Percentiles rank a stretch among this genome's conserved stretches.
phyloP scores from a whole-genome alignment of 2,888 invertebrate species.

The Nasonovia ribisnigri region DNA sequence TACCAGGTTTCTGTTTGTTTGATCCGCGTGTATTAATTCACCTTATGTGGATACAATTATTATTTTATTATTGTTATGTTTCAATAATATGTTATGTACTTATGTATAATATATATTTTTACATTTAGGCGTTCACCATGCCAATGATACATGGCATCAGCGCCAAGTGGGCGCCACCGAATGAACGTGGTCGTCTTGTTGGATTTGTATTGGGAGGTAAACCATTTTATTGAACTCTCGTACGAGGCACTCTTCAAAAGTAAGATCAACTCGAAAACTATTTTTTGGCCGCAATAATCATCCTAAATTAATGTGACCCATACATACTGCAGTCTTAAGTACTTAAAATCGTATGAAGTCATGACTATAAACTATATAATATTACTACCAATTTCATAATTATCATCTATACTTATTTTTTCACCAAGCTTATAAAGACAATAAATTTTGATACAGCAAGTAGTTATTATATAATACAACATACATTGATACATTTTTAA shows the following conservation, averaged over 20 bases:
- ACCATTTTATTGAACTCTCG: neutral
- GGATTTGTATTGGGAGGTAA: constrained; percentile 68
- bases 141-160: constrained; percentile 78
- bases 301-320: neutral
- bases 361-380: neutral
- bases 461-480: neutral
- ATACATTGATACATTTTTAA: neutral
- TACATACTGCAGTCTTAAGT: neutral
- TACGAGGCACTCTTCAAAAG: neutral
- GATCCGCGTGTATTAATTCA: neutral
- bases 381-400: neutral
- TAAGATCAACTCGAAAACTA: constrained; percentile 1
- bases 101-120: constrained; percentile 3
- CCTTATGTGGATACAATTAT: neutral
- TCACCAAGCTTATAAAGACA: neutral
- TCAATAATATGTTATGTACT: neutral
- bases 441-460: neutral
- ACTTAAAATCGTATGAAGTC: neutral
- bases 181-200: constrained; percentile 79
- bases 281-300: neutral
- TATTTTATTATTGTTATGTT: neutral
- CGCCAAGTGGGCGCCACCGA: constrained; percentile 80
- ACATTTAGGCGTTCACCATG: constrained; percentile 76
- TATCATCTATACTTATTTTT: neutral
- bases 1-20: neutral